These are phyloP conservation scores for Neogale vison DNA, from an alignment of 2,113 vertebrate species.

Conservation along the genomic window DNA sequence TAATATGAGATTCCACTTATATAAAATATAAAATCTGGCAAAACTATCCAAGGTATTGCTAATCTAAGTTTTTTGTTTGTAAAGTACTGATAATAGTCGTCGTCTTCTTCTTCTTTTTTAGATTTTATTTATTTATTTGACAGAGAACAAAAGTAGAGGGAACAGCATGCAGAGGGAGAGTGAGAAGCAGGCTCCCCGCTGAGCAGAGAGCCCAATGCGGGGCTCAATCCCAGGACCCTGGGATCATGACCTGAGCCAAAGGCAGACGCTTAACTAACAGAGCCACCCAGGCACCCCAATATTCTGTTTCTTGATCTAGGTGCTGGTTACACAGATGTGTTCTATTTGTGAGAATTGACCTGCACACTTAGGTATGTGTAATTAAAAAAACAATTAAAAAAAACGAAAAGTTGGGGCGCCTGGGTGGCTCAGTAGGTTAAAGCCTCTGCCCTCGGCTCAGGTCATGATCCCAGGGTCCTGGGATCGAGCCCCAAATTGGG, in stretches of 20 bases:
- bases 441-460: too few species aligned
- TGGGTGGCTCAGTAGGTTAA: too few species aligned
- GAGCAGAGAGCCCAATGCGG: too few species aligned
- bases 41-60: background rate
- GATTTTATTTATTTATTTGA: too few species aligned
- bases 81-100: background rate
- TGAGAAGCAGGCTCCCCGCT: too few species aligned
- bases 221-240: too few species aligned
- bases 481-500: accelerated
- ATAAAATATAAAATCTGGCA: background rate
- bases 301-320: background rate
- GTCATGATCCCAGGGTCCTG: too few species aligned
- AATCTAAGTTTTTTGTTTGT: background rate
- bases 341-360: background rate
- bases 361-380: background rate
- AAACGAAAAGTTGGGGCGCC: background rate
- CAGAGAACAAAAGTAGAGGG: too few species aligned
- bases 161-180: too few species aligned
- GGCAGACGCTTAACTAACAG: too few species aligned
- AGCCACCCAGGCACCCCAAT: background rate
- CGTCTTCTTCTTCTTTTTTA: background rate
- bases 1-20: background rate
- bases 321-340: background rate
- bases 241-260: too few species aligned
- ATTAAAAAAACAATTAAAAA: background rate